A percentile compares a stretch with the other conserved stretches of the same genome.
Evolutionary conservation across 2,888 invertebrate genomes (phyloP).

Genomic region (Pyrrhosoma nymphula): DNA sequence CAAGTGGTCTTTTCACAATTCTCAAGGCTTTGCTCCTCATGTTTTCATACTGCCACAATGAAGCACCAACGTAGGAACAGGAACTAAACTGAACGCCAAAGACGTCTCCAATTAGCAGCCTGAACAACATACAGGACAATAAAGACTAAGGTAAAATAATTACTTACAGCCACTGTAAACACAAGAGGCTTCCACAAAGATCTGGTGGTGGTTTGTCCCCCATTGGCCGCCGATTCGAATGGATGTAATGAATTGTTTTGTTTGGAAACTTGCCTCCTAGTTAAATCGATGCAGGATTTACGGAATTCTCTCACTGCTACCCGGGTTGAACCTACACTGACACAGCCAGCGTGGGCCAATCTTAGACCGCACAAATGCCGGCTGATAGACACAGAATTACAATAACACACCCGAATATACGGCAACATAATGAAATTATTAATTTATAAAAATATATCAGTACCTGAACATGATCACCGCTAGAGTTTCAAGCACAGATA

Average conservation of each 20-base stretch:
- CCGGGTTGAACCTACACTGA: neutral
- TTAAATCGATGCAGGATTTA: neutral
- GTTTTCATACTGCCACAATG: constrained; percentile 94
- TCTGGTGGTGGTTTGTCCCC: neutral
- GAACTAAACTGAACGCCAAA: constrained; percentile 82
- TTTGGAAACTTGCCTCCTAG: neutral
- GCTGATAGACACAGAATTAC: neutral
- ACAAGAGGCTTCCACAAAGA: constrained; percentile 80
- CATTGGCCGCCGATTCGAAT: neutral
- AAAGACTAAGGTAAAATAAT: constrained; percentile 66
- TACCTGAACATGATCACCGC: neutral
- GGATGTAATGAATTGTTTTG: constrained; percentile 19
- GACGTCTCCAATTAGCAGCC: neutral
- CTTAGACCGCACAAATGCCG: neutral
- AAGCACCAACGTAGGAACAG: constrained; percentile 86
- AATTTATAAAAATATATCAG: neutral
- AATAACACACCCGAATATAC: neutral
- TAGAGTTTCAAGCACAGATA: neutral
- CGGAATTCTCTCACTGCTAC: constrained; percentile 20
- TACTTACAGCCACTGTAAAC: constrained; percentile 84
- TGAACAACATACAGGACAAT: constrained; percentile 35
- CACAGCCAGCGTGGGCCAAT: neutral
- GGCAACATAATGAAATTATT: neutral
- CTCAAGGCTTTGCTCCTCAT: constrained; percentile 75
- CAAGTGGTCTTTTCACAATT: constrained; percentile 68